These are phyloP conservation scores for Orchestia grillus DNA, from an alignment of 1,140 invertebrate genomes.

Conservation along the genomic window DNA sequence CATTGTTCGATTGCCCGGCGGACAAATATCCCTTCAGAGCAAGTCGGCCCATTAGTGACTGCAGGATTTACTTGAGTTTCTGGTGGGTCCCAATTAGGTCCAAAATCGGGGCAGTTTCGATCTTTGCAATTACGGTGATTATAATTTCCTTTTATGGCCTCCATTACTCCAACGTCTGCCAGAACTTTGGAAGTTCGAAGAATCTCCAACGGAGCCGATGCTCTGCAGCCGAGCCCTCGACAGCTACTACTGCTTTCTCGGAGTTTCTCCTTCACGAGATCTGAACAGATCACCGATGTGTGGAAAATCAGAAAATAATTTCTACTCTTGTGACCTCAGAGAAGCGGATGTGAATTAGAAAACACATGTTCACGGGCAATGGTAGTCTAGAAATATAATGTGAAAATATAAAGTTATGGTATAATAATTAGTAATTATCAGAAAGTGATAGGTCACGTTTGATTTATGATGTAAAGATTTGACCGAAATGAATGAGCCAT, in stretches of 20 bases:
- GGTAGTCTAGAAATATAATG: background rate
- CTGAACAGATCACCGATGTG: background rate
- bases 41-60: background rate
- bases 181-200: slow-evolving; percentile 17
- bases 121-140: slow-evolving; percentile 19
- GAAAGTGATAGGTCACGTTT: background rate
- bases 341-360: background rate
- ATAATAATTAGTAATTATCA: background rate
- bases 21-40: background rate
- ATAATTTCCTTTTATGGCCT: slow-evolving; percentile 48
- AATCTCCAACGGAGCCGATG: background rate
- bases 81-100: background rate
- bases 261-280: background rate
- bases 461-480: background rate
- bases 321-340: background rate
- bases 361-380: background rate
- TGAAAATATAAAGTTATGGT: background rate
- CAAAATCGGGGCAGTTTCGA: slow-evolving; percentile 17
- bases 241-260: background rate
- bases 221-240: background rate
- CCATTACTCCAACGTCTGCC: slow-evolving; percentile 40
- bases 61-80: background rate
- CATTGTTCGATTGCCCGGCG: background rate
- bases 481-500: background rate
- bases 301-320: background rate